Percentiles rank a stretch among this genome's conserved stretches.
Conservation (phyloP, 2,888 invertebrate genomes). For the Atrina japonica region DNA sequence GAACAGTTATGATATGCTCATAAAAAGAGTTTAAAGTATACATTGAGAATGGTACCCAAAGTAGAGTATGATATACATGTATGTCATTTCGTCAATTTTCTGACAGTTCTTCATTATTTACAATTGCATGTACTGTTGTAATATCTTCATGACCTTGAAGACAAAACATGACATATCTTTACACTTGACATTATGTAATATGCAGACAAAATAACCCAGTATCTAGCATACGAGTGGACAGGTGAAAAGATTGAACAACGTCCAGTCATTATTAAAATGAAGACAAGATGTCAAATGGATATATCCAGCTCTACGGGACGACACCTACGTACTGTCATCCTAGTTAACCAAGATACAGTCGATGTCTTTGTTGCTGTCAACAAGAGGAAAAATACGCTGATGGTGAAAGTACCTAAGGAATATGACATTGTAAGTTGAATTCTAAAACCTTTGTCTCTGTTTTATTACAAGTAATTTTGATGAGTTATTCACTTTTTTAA, state of each 20-base stretch:
- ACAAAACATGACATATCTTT: no score
- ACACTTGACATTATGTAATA: no score
- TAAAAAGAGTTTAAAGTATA: no score
- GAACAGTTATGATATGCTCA: no score
- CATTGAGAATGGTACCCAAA: no score
- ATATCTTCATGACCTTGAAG: no score
- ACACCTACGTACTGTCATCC: constrained; percentile 62
- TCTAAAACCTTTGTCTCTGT: no score
- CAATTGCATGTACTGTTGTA: neutral
- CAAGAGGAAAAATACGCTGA: constrained; percentile 67
- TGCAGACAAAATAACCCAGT: constrained; percentile 46
- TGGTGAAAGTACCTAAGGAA: constrained; percentile 73
- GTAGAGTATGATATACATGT: no score
- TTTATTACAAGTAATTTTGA: no score
- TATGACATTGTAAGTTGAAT: constrained; percentile 73
- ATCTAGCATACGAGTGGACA: constrained; percentile 71
- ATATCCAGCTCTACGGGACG: constrained; percentile 62
- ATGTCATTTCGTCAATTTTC: no score
- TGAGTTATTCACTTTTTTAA: no score
- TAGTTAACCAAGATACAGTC: constrained; percentile 56
- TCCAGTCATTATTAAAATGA: constrained; percentile 66
- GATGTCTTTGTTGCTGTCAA: constrained; percentile 67
- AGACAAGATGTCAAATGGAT: constrained; percentile 60
- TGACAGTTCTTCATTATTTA: neutral
- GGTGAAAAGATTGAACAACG: constrained; percentile 61